Conservation (phyloP, 2,113 vertebrate genomes). For the Acanthisitta chloris region DNA sequence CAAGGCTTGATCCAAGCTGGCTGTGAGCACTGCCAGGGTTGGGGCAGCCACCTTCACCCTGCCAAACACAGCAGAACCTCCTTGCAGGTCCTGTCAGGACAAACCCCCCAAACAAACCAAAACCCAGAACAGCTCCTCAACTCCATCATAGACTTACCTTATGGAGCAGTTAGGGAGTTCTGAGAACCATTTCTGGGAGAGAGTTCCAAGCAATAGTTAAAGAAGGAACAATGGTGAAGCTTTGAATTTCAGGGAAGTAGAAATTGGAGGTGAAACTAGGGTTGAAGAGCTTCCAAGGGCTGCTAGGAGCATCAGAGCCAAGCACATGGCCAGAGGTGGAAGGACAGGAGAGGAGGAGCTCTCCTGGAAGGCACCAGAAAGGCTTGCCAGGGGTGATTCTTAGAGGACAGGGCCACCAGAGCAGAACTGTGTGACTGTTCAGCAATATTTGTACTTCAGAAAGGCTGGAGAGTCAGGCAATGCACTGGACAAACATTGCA, state of each 20-base stretch:
- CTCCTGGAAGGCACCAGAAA: background rate
- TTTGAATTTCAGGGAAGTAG: background rate
- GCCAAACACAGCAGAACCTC: too few species aligned
- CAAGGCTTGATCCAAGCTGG: too few species aligned
- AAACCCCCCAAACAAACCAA: too few species aligned
- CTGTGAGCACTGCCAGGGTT: too few species aligned
- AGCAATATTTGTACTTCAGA: background rate
- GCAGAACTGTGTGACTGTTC: rapidly evolving
- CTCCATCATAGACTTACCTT: too few species aligned
- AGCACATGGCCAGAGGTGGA: rapidly evolving
- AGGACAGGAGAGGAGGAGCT: background rate
- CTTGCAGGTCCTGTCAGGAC: too few species aligned
- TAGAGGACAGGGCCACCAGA: background rate
- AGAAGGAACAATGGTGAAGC: background rate
- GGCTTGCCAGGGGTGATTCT: background rate
- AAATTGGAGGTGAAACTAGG: background rate
- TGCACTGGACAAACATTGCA: background rate
- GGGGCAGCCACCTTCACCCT: too few species aligned
- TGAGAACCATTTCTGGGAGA: too few species aligned
- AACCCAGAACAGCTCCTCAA: too few species aligned
- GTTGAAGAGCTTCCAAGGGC: background rate
- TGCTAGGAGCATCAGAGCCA: background rate
- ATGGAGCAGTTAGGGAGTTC: too few species aligned
- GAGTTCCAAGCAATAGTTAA: too few species aligned
- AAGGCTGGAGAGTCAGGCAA: background rate